Evolutionary conservation across 2,797 vertebrate species (phyloP).

Genomic region (Catharus ustulatus): DNA sequence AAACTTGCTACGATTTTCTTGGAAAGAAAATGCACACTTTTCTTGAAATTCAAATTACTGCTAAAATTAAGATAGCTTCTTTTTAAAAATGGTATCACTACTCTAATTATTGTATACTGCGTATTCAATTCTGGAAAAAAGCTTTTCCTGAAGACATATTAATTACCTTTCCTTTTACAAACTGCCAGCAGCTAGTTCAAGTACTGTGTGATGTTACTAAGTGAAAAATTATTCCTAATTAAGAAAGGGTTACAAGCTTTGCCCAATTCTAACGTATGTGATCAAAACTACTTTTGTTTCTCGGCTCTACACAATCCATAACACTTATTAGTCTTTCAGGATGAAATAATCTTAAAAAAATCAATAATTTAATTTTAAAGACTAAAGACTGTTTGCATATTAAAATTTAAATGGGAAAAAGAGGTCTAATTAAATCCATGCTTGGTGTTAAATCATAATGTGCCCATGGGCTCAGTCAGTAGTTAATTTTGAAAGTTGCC

Average conservation of each 20-base stretch:
- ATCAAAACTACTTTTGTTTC: slow-evolving; percentile 33
- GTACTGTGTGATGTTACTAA: slow-evolving; percentile 48
- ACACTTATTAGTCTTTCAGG: neutral
- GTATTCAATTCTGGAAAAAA: neutral
- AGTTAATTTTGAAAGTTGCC: neutral
- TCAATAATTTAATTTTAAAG: neutral
- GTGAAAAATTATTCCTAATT: slow-evolving; percentile 65
- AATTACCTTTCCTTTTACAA: slow-evolving; percentile 66
- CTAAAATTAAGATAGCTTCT: neutral
- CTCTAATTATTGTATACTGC: slow-evolving; percentile 17
- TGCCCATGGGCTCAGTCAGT: neutral
- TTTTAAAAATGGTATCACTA: neutral
- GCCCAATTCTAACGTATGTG: neutral
- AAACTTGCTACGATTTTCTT: neutral
- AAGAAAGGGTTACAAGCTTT: slow-evolving; percentile 45
- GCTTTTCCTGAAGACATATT: slow-evolving; percentile 49
- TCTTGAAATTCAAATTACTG: slow-evolving; percentile 19
- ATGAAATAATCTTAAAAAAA: neutral
- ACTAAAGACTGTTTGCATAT: neutral
- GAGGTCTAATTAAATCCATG: slow-evolving; percentile 23
- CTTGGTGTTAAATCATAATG: neutral
- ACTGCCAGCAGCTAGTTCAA: slow-evolving; percentile 50
- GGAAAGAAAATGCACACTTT: neutral
- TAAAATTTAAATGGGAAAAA: slow-evolving; percentile 8
- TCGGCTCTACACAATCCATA: neutral